Base-by-base conservation (phyloP, 2,113 vertebrate species). In the Phoxinus phoxinus region DNA sequence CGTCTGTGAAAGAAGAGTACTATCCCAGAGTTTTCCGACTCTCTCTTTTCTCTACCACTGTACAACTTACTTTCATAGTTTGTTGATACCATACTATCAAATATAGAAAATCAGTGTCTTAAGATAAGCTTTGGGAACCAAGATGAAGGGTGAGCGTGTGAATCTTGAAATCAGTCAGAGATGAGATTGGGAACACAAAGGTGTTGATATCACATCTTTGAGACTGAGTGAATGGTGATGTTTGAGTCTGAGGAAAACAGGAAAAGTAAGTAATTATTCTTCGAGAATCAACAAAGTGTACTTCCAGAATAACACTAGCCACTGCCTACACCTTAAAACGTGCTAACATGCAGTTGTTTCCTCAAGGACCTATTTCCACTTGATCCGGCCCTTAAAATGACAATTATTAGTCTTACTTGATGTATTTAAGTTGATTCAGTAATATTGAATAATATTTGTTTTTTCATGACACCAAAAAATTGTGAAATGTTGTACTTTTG, bases 181-280 rank as follows among this genome's bases (percentile, higher is more conserved):
- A 44, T 44, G 12, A 63, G 58, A 27, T n/a, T 44, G 35, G 77
- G 19, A 32, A 77, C 75, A 63, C 77, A 61, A 25, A 80, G 12
- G 61, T 21, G 17, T 21, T 30, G 7, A 51, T 51, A 48, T 25
- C 44, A 51, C 6, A 75, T 83, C 12, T 51, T 51, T 53, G 12
- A 51, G 46, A 71, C 30, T 9, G 44, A 53, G 30, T 71, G 63
- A 71, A 32, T 56, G 27, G 21, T 35, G 9, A 37, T 71, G 30
- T 35, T 83, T 56, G 6, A 51, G 25, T 9, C 17, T 32, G 15
- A 48, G 41, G 17, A n/a, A 77, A 85, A 88, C 84, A 88, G 65
- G 59, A 89, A 79, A 75, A 86, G 78, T 72, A 83, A 78, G 59
- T 78, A 53, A 74, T 63, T 83, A 75, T 78, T 35, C 76, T 85